phyloP scores from a whole-genome alignment of 2,113 vertebrate genomes.

The Equus przewalskii region DNA sequence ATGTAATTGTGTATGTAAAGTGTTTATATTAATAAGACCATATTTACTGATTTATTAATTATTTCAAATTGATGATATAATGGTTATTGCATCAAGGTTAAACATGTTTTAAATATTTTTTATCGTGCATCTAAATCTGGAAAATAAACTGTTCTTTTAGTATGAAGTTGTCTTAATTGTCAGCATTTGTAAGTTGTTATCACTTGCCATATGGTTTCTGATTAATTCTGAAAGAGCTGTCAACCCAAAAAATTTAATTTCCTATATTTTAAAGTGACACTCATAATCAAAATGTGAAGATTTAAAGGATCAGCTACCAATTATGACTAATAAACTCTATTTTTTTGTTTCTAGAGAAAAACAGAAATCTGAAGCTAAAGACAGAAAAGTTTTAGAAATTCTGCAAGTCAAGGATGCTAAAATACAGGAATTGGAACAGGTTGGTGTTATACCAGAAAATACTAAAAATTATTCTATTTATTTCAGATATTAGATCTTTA shows the following conservation, averaged over 20 bases:
- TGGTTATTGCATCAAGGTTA: not conserved
- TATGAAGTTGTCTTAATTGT: slow-evolving; percentile 85
- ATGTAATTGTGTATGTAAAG: not conserved
- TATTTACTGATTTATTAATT: not conserved
- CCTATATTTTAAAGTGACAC: slow-evolving; percentile 86
- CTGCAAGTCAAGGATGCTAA: slow-evolving; percentile 94
- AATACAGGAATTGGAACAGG: slow-evolving; percentile 94
- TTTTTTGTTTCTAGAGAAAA: slow-evolving; percentile 92
- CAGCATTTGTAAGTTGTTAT: slow-evolving; percentile 87
- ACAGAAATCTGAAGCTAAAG: slow-evolving; percentile 95
- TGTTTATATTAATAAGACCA: not conserved
- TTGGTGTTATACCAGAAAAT: slow-evolving; percentile 85
- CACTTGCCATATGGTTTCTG: slow-evolving; percentile 88
- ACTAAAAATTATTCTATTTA: not conserved
- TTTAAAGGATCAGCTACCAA: slow-evolving; percentile 85
- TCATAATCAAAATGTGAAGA: slow-evolving; percentile 86
- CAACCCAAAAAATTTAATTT: slow-evolving; percentile 87
- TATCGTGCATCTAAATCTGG: slow-evolving; percentile 37
- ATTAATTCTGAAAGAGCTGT: slow-evolving; percentile 87
- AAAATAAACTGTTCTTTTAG: slow-evolving; percentile 70
- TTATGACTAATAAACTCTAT: slow-evolving; percentile 86
- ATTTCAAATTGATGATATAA: slow-evolving; percentile 27
- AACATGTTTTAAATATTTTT: slow-evolving; percentile 23
- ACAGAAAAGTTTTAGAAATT: slow-evolving; percentile 95
- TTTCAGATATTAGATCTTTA: not conserved